These are phyloP conservation scores for Recurvirostra avosetta DNA, from an alignment of 2,113 vertebrate genomes.

Conservation along the genomic window DNA sequence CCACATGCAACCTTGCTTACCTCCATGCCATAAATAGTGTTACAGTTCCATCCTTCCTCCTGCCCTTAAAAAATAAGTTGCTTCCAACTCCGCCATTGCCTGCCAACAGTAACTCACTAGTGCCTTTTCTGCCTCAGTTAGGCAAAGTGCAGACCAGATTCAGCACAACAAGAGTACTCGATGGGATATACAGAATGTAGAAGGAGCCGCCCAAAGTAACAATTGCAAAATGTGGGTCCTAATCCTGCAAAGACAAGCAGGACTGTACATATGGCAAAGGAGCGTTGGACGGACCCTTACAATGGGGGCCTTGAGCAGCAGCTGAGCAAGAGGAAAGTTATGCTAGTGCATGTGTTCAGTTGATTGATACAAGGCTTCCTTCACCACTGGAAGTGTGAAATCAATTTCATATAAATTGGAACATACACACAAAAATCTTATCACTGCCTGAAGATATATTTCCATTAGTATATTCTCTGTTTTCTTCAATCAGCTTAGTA, in stretches of 20 bases:
- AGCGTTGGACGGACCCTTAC: background rate
- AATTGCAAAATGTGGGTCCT: fast-evolving
- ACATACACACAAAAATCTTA: background rate
- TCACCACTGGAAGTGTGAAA: background rate
- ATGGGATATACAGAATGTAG: fast-evolving
- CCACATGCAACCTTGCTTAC: background rate
- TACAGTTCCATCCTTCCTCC: background rate
- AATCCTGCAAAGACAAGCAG: background rate
- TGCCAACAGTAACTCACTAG: background rate
- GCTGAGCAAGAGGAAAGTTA: background rate
- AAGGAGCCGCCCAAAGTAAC: background rate
- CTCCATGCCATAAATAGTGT: background rate
- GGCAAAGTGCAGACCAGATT: too few relatives aligned
- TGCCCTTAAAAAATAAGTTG: background rate
- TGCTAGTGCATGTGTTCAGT: background rate
- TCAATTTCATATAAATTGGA: background rate
- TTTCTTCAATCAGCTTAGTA: constrained; percentile 3
- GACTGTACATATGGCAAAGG: background rate
- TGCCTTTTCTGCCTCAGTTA: background rate
- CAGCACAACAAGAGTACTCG: fast-evolving
- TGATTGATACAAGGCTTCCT: background rate
- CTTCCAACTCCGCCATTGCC: background rate
- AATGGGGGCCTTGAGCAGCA: background rate
- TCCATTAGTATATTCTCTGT: background rate
- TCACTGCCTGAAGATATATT: background rate